phyloP scores from a whole-genome alignment of 37 sponge, comb jelly and placozoan species.

The Bolinopsis microptera region DNA sequence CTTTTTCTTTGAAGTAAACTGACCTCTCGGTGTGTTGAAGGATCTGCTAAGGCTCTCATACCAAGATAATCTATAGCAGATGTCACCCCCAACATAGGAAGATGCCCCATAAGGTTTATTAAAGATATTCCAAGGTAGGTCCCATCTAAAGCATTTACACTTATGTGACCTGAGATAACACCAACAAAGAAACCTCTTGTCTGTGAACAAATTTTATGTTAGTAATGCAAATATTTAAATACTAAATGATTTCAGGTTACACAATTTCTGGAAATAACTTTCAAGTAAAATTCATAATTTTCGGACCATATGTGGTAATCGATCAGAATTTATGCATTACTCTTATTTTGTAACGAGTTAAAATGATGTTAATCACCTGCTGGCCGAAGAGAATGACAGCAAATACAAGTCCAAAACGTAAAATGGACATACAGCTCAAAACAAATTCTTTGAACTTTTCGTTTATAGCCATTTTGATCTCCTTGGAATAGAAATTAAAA shows the following conservation, averaged over 20 bases:
- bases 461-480: no score
- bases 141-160: not conserved
- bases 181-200: conserved; percentile 52
- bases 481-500: no score
- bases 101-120: not conserved
- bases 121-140: conserved; percentile 26
- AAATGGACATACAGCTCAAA: conserved; percentile 19
- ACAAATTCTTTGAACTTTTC: not conserved
- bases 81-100: conserved; percentile 9
- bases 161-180: not conserved
- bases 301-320: no score
- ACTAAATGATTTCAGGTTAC: no score
- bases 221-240: not conserved
- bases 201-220: not conserved
- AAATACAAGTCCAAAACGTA: conserved; percentile 38
- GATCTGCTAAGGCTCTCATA: not conserved
- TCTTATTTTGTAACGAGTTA: no score
- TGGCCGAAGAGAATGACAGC: conserved; percentile 24
- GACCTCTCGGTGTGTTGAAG: not conserved
- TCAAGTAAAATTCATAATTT: no score
- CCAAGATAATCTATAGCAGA: conserved; percentile 29
- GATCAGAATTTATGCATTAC: no score
- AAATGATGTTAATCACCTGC: not conserved
- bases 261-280: no score
- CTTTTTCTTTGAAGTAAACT: no score